phyloP scores from a whole-genome alignment of 2,797 vertebrate genomes.

The Pipistrellus pipistrellus region DNA sequence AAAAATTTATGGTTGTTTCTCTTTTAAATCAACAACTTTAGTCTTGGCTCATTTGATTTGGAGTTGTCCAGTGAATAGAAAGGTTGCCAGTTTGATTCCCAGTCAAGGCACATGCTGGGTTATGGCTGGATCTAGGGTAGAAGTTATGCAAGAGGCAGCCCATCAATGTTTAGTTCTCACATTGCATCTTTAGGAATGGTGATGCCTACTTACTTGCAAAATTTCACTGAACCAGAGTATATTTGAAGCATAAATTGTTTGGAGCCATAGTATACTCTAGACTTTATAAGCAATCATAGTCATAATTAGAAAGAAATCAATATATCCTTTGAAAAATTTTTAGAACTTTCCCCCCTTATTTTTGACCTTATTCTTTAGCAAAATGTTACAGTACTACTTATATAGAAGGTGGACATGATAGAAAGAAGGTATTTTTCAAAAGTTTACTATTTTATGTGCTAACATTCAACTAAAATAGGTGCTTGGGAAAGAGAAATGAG shows the following conservation, averaged over 20 bases:
- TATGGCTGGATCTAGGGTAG: too few relatives aligned
- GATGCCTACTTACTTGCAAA: neutral
- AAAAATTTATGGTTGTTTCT: neutral
- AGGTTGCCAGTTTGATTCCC: too few relatives aligned
- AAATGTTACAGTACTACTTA: neutral
- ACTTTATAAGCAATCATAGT: neutral
- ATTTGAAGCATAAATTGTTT: neutral
- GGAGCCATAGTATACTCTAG: neutral
- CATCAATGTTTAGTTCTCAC: too few relatives aligned
- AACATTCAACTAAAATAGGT: neutral
- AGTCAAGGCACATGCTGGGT: too few relatives aligned
- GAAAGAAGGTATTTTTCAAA: neutral
- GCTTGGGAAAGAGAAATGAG: neutral
- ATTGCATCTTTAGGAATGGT: neutral
- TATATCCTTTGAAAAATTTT: neutral
- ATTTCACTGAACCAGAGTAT: neutral
- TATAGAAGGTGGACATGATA: neutral
- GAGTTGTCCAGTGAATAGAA: too few relatives aligned
- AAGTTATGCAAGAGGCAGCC: too few relatives aligned
- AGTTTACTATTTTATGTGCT: neutral
- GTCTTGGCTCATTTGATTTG: neutral
- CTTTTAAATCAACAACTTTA: neutral
- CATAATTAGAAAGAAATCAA: neutral
- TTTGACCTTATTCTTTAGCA: neutral
- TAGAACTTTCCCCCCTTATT: neutral